Percentiles rank a stretch among this genome's conserved stretches.
These are phyloP conservation scores for Molorchus minor DNA, from an alignment of 2,888 invertebrate genomes.

Conservation along the genomic window DNA sequence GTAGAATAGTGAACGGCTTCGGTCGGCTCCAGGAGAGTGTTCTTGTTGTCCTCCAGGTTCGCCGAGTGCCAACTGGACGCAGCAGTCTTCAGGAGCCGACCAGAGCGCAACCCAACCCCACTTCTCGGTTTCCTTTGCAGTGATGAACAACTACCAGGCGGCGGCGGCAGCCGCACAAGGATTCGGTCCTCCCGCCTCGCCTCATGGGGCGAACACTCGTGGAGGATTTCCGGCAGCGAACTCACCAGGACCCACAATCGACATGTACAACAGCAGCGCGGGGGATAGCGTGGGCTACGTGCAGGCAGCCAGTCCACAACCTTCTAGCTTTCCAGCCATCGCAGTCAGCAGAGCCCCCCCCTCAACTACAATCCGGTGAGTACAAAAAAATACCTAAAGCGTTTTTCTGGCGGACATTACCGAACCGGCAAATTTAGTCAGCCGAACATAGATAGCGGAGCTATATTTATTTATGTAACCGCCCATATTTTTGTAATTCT, in stretches of 20 bases:
- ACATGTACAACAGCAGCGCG: slow-evolving; percentile 90
- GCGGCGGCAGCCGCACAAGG: slow-evolving; percentile 81
- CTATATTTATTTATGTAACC: no score
- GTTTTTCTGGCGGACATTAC: no score
- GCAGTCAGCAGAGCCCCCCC: slow-evolving; percentile 91
- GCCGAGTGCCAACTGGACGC: slow-evolving; percentile 51
- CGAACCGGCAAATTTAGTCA: no score
- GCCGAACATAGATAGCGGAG: no score
- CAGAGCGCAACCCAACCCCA: slow-evolving; percentile 54
- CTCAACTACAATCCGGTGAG: slow-evolving; percentile 94
- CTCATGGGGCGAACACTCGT: slow-evolving; percentile 70
- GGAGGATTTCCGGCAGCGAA: slow-evolving; percentile 74
- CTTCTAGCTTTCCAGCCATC: slow-evolving; percentile 93
- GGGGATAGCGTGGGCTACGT: slow-evolving; percentile 90
- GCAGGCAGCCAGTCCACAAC: slow-evolving; percentile 97
- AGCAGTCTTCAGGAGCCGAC: slow-evolving; percentile 55
- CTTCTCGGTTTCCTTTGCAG: slow-evolving; percentile 69
- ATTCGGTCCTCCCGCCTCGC: slow-evolving; percentile 84
- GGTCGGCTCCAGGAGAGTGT: slow-evolving; percentile 58
- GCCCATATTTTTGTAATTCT: no score
- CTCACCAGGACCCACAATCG: slow-evolving; percentile 91
- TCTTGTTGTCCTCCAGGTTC: slow-evolving; percentile 50
- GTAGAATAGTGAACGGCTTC: slow-evolving; percentile 33
- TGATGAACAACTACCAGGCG: slow-evolving; percentile 96
- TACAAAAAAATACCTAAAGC: slow-evolving; percentile 46